Conservation (phyloP, 2,797 vertebrate genomes). For the Enteromius argenteus region DNA sequence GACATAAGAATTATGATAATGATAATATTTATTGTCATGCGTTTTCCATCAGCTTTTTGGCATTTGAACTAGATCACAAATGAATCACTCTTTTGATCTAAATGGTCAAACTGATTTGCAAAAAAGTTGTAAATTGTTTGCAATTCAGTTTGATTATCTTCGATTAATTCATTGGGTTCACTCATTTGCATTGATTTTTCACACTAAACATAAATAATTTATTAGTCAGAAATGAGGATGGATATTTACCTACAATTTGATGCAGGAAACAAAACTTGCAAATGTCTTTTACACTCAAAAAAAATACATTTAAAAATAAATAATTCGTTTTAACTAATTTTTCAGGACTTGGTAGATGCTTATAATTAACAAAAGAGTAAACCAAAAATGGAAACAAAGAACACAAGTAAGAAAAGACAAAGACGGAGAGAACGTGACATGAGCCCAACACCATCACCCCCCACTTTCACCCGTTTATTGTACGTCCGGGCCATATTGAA, state of each 20-base stretch:
- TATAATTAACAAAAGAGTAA: not conserved
- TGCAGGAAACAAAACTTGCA: not conserved
- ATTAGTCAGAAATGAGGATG: not conserved
- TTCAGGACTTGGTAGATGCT: not conserved
- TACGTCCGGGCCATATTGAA: constrained; percentile 64
- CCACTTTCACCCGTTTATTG: constrained; percentile 60
- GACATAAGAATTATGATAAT: not conserved
- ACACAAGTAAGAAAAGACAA: constrained; percentile 15
- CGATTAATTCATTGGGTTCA: not conserved
- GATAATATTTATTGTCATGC: not conserved
- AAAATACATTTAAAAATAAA: not conserved
- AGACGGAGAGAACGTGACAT: constrained; percentile 34
- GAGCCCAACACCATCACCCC: constrained; percentile 50
- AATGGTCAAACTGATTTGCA: not conserved
- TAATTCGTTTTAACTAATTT: not conserved
- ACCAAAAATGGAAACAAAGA: constrained; percentile 14
- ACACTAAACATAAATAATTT: not conserved
- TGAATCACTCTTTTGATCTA: not conserved
- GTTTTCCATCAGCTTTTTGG: not conserved
- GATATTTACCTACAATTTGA: not conserved
- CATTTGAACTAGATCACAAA: not conserved
- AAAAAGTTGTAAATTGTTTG: not conserved
- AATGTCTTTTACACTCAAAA: not conserved
- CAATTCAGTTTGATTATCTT: not conserved
- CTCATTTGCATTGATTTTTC: not conserved